Base-by-base conservation (phyloP, 2,888 invertebrate genomes). In the Chydorus sphaericus region DNA sequence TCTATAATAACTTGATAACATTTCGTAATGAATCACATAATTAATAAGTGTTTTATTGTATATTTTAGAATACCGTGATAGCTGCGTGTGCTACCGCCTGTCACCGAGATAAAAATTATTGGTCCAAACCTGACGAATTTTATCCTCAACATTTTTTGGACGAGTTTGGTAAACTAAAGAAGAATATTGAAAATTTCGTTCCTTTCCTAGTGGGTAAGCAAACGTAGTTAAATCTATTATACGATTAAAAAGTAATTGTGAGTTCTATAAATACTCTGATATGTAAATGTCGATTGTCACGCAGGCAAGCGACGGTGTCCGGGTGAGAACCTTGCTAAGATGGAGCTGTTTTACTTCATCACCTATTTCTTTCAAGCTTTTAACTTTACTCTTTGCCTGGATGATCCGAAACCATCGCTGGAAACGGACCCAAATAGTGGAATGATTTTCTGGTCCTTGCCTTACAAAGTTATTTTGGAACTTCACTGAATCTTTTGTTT, bases 61-160 rank as follows among this genome's bases (percentile, higher is more conserved):
- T n/a, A n/a, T n/a, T 52, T n/a, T 33, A 54, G 54, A 39, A 29
- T 14, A 37, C 54, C 26, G 11, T 54, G 1, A 11, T 54, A 18
- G 14, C 26, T 1, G 26, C 38, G 8, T 54, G 23, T 23, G 2
- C 39, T 26, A 30, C 38, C n/a, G n/a, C 20, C 14, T 26, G 20
- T 14, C 54, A 54, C 29, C 54, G 54, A 23, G 14, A 28, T 38
- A 8, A 18, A 8, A 38, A 54, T 26, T 54, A 38, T 16, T 54
- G 54, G 54, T 14, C 36, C 8, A 54, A 54, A 44, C 54, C 54
- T 8, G n/a, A 37, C 38, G 54, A 54, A 3, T 54, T 54, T 26
- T 39, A 54, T 38, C 54, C 54, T 14, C 38, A 38, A 26, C 54
- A 54, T 54, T 54, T 54, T 38, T 30, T 54, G 14, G 39, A 54